Evolutionary conservation across 2,797 vertebrate species (phyloP).

Genomic region (Pteronotus mesoamericanus): DNA sequence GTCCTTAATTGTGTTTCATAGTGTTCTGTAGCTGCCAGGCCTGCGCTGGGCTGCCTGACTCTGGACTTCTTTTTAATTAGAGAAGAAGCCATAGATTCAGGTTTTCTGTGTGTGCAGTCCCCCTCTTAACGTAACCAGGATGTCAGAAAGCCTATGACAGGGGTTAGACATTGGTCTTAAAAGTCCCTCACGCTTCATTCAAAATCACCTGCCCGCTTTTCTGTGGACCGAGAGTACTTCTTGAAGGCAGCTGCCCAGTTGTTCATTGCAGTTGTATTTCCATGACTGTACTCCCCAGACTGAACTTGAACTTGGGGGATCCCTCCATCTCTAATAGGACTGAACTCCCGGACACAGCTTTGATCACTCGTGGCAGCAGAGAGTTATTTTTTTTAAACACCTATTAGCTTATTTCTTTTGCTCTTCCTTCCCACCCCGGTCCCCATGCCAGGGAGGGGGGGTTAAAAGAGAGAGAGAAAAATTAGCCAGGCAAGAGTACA

Average conservation of each 20-base stretch:
- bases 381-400: background rate
- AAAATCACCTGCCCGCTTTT: background rate
- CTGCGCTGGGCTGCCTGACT: background rate
- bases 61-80: background rate
- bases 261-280: too few relatives aligned
- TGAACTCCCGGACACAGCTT: background rate
- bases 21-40: background rate
- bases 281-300: fast-evolving
- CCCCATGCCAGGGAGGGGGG: background rate
- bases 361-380: background rate
- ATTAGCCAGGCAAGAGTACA: slow-evolving; percentile 27
- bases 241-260: background rate
- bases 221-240: background rate
- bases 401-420: background rate
- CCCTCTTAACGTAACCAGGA: background rate
- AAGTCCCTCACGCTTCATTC: background rate
- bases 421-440: background rate
- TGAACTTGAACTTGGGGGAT: background rate
- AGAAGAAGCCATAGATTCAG: background rate
- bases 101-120: background rate
- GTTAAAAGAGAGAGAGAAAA: background rate
- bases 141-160: background rate
- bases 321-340: background rate
- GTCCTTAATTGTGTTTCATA: background rate
- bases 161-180: background rate